phyloP scores from a whole-genome alignment of 2,113 vertebrate species.

The Strigops habroptila region DNA sequence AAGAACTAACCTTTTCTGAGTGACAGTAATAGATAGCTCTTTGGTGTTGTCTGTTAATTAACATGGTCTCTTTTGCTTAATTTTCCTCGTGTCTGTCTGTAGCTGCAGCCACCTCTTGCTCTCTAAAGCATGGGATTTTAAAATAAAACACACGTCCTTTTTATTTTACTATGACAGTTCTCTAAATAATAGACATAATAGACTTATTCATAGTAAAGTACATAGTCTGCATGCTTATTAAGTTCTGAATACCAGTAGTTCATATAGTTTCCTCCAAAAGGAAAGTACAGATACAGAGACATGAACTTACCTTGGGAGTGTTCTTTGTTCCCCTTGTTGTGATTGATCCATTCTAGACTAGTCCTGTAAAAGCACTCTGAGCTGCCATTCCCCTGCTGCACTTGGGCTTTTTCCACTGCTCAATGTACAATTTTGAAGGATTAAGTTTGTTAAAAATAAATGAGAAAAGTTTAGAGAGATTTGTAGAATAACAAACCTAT shows the following conservation, averaged over 20 bases:
- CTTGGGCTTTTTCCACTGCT: not conserved
- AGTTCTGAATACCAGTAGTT: not conserved
- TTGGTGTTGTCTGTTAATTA: conserved; percentile 5
- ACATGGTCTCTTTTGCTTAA: not conserved
- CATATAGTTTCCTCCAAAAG: not conserved
- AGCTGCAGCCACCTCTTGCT: not conserved
- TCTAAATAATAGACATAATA: not conserved
- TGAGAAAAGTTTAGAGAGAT: not conserved
- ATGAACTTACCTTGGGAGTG: not conserved
- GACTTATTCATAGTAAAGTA: not conserved
- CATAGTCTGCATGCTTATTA: not conserved
- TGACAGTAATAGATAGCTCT: not conserved
- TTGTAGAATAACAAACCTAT: not conserved
- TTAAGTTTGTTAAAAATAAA: not conserved
- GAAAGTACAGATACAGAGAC: not conserved
- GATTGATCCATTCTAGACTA: not conserved
- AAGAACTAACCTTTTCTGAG: conserved; percentile 22
- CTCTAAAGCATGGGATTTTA: not conserved
- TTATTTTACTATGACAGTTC: not conserved
- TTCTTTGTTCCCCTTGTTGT: not conserved
- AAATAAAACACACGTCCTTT: not conserved
- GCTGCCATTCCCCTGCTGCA: not conserved
- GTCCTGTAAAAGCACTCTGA: not conserved
- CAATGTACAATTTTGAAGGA: not conserved
- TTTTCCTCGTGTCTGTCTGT: not conserved